Evolutionary conservation across 1,140 invertebrate species (phyloP).

Genomic region (Thalassaphorura encarpata): DNA sequence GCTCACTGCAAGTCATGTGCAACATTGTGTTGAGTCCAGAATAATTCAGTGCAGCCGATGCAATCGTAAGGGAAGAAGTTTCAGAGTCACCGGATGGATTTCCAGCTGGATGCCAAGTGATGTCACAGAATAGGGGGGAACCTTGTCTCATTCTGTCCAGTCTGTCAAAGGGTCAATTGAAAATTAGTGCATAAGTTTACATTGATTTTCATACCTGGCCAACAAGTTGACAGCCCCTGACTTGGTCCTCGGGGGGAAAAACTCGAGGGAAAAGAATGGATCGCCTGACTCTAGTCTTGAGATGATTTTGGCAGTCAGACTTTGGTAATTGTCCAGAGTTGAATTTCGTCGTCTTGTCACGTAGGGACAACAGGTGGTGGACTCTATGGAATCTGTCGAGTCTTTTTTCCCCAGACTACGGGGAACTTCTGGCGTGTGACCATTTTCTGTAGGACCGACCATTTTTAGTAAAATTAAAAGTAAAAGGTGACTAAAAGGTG

Average conservation of each 20-base stretch:
- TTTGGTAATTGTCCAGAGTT: too few species aligned
- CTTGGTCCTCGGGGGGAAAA: conserved; percentile 51
- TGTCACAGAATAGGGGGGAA: conserved; percentile 51
- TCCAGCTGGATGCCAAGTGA: conserved; percentile 53
- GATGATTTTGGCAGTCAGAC: conserved; percentile 35
- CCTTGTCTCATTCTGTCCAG: conserved; percentile 45
- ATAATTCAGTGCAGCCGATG: conserved; percentile 48
- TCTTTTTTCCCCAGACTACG: too few species aligned
- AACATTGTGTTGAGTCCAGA: conserved; percentile 52
- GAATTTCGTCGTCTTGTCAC: too few species aligned
- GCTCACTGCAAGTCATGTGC: conserved; percentile 49
- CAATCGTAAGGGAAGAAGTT: conserved; percentile 51
- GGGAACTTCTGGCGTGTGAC: too few species aligned
- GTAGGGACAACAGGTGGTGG: too few species aligned
- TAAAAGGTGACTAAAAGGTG: too few species aligned
- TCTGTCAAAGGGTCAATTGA: too few species aligned
- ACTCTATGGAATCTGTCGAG: too few species aligned
- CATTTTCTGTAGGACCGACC: too few species aligned
- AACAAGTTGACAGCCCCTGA: conserved; percentile 43
- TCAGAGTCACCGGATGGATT: conserved; percentile 50
- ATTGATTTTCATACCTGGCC: too few species aligned
- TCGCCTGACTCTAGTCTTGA: conserved; percentile 40
- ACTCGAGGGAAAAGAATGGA: conserved; percentile 53
- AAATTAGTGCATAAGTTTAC: too few species aligned
- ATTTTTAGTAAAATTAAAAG: too few species aligned